phyloP scores from a whole-genome alignment of 2,113 vertebrate species.

The cat (Felis catus) region DNA sequence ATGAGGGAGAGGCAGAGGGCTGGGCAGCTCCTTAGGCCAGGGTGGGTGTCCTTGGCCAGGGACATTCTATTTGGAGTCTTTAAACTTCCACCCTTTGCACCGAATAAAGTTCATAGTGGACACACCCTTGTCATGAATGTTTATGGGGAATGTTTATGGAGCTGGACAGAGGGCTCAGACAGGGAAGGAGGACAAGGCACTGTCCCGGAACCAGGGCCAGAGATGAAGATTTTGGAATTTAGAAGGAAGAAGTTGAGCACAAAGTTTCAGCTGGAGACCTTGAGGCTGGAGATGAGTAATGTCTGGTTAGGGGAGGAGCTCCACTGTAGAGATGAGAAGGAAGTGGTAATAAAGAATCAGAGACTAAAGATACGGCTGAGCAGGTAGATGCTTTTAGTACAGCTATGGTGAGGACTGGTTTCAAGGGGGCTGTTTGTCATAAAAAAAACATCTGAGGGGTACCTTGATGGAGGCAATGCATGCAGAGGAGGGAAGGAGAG shows the following conservation, averaged over 20 bases:
- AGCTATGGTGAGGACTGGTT: not conserved
- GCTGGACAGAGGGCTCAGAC: not conserved
- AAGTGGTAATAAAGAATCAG: not conserved
- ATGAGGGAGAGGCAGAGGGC: not conserved
- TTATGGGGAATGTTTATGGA: constrained; percentile 2
- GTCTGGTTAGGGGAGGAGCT: not conserved
- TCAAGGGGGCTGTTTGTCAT: not conserved
- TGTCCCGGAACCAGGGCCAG: not conserved
- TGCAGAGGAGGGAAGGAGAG: fast-evolving
- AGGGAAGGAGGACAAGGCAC: not conserved
- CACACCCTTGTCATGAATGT: not conserved
- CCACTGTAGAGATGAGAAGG: not conserved
- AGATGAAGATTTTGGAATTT: not conserved
- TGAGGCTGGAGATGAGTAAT: not conserved
- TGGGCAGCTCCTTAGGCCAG: not conserved
- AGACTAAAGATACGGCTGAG: not conserved
- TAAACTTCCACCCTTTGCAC: not conserved
- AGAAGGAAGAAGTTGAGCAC: not conserved
- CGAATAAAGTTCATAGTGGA: not conserved
- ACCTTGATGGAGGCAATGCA: not conserved
- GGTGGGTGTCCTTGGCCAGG: not conserved
- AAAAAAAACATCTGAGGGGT: not conserved
- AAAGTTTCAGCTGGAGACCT: not conserved
- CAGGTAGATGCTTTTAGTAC: not conserved
- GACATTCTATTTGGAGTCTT: not conserved